These are phyloP conservation scores for Anhinga anhinga DNA, from an alignment of 2,113 vertebrate species.

Conservation along the genomic window DNA sequence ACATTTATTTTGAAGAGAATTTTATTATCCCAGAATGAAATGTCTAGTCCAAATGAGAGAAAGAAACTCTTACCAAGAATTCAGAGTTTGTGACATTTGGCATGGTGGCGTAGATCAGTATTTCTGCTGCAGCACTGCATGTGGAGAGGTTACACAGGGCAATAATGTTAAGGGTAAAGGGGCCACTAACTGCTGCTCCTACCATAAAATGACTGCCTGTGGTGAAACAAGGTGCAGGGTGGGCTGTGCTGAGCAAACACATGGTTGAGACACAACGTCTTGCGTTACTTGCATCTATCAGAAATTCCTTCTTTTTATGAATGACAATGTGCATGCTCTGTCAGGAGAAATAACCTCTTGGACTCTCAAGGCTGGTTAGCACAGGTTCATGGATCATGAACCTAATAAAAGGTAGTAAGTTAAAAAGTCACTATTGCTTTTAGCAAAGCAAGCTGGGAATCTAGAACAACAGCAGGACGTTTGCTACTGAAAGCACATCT, in stretches of 20 bases:
- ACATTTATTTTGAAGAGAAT: background rate
- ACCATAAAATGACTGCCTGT: background rate
- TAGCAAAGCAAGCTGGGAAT: background rate
- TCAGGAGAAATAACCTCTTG: background rate
- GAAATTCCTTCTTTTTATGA: background rate
- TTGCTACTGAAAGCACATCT: background rate
- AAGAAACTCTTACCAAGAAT: background rate
- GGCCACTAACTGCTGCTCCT: background rate
- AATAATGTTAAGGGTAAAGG: background rate
- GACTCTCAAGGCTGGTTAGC: background rate
- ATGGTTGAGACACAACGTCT: background rate
- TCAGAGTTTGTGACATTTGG: background rate
- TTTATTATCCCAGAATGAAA: background rate
- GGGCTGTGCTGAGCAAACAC: background rate
- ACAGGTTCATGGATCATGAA: background rate
- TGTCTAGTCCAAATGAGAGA: background rate
- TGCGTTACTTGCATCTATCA: background rate
- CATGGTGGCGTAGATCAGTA: background rate
- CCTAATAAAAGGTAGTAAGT: background rate
- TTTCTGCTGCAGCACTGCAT: background rate
- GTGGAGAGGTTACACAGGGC: background rate
- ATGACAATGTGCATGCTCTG: background rate
- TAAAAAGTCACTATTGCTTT: background rate
- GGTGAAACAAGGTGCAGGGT: background rate
- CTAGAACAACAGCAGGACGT: fast-evolving